Conservation (phyloP, 2,888 invertebrate genomes). For the Nesidiocoris tenuis region DNA sequence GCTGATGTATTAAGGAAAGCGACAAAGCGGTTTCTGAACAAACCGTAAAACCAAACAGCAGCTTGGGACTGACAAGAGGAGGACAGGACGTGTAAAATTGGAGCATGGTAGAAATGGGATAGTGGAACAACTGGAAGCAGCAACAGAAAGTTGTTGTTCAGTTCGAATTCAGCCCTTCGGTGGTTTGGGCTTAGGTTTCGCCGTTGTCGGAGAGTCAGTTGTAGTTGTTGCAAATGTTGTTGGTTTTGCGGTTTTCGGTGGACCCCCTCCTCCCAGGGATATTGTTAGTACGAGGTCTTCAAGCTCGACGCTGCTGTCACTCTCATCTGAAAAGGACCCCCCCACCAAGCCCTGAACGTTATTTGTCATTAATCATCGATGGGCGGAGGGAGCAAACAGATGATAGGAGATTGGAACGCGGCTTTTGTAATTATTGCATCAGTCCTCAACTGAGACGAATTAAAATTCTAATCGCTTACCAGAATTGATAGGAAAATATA, state of each 20-base stretch:
- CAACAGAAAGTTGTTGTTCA: neutral
- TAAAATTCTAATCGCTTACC: no score
- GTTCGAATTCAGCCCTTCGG: constrained; percentile 21
- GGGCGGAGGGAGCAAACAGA: neutral
- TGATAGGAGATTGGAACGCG: no score
- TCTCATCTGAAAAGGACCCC: constrained; percentile 13
- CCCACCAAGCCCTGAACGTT: no score
- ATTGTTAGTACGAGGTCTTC: constrained; percentile 40
- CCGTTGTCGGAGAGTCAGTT: constrained; percentile 30
- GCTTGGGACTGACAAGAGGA: neutral
- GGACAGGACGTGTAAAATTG: neutral
- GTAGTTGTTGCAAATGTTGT: constrained; percentile 39
- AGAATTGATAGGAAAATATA: no score
- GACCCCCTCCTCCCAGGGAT: constrained; percentile 22
- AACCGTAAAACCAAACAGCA: neutral
- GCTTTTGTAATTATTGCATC: no score
- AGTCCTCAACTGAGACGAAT: no score
- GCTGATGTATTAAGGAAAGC: neutral
- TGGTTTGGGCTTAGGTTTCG: constrained; percentile 35
- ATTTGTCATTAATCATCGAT: neutral
- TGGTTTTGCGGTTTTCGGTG: constrained; percentile 36
- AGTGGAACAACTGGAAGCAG: neutral
- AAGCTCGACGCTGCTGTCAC: constrained; percentile 33
- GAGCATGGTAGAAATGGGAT: neutral
- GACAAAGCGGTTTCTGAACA: neutral